Evolutionary conservation across 1,140 invertebrate species (phyloP), one percentile per base, ranked within the genome.

Genomic region (Listronotus oregonensis): DNA sequence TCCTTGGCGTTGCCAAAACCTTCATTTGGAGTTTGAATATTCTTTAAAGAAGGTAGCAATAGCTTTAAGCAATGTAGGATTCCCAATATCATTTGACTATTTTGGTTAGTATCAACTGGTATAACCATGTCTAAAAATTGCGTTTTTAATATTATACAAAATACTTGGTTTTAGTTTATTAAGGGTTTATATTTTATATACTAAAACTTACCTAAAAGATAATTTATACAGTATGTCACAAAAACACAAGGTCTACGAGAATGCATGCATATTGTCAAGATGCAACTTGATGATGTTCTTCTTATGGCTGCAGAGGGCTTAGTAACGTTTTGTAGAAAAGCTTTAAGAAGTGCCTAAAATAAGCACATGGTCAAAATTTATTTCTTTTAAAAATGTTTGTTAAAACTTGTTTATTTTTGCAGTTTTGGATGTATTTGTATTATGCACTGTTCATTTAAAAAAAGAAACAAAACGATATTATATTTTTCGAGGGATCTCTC

Each of bases 31-130:
- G 40, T 50, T 66, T 14, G 50, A 39, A 46, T 66, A 9, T 37
- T 32, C 17, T 31, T 39, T 61, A 32, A 66, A 70, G 11, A 83
- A 5, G 87, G 86, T 43, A 90, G 75, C 46, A 90, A 77, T 37
- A 83, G 76, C 71, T 86, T 82, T 40, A 90, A 73, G 75, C 87
- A 87, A 44, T 85, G 79, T 40, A 92, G 81, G 34, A 85, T 82
- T 51, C 90, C 90, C 37, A 79, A 54, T 60, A 90, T 82, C 40
- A 89, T 70, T 10, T 79, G 77, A 71, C 69, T 71, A 54, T 71
- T 60, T 57, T 71, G 66, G 66, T 82, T 80, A 57, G 81, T 77
- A 14, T 81, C 80, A 9, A 82, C 77, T 64, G 82, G 79, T 72
- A 75, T 76, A 63, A 77, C 67, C 60, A 76, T 57, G 73, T 73